Conservation (phyloP, 2,888 invertebrate species). For the Epirrhoe alternata region DNA sequence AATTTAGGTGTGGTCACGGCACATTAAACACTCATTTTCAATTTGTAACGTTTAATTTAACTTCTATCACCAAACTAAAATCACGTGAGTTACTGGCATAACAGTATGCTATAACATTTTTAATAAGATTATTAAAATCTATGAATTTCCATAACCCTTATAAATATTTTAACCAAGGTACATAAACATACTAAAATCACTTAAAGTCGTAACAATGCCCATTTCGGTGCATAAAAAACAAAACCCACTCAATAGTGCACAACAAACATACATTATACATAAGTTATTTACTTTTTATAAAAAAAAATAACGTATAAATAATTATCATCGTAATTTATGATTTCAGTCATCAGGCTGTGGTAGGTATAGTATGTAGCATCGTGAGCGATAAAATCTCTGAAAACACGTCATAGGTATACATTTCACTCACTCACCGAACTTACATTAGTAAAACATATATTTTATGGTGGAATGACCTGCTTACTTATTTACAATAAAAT, state of each 20-base stretch:
- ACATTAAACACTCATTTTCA: constrained; percentile 47
- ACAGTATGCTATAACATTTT: constrained; percentile 71
- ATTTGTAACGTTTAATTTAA: constrained; percentile 53
- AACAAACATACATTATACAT: constrained; percentile 64
- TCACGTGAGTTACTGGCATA: constrained; percentile 82
- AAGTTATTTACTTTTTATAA: constrained; percentile 31
- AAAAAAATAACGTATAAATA: constrained; percentile 34
- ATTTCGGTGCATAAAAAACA: constrained; percentile 75
- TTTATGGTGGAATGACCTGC: constrained; percentile 40
- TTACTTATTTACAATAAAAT: constrained; percentile 32
- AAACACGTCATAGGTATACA: constrained; percentile 26
- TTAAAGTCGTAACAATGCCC: constrained; percentile 72
- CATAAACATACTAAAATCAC: constrained; percentile 60
- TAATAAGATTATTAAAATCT: constrained; percentile 50
- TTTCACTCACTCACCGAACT: constrained; percentile 33
- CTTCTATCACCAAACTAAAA: constrained; percentile 77
- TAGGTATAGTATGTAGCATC: constrained; percentile 32
- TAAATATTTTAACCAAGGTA: constrained; percentile 68
- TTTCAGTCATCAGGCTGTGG: constrained; percentile 44
- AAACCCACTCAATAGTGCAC: constrained; percentile 76
- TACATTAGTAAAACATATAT: constrained; percentile 31
- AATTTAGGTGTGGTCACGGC: constrained; percentile 55
- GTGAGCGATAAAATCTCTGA: constrained; percentile 43
- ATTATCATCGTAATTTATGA: constrained; percentile 43
- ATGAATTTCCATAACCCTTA: constrained; percentile 78